Base-by-base conservation (phyloP, 1,140 invertebrate genomes). In the Steinernema khuongi region DNA sequence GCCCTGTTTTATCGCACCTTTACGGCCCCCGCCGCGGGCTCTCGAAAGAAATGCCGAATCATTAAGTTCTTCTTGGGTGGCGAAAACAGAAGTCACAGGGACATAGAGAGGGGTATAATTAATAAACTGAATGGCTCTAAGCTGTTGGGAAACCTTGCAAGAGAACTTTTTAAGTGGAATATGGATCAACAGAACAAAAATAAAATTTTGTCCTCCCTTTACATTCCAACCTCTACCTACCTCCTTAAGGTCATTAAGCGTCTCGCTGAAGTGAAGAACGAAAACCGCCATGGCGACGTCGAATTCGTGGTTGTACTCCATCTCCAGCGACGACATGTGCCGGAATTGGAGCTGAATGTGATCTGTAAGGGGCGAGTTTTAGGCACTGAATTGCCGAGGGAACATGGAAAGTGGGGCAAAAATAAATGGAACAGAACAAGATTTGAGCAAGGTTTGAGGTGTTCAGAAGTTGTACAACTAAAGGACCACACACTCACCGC, bases 211-310 rank as follows among this genome's bases (percentile, higher is more conserved):
- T 41, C n/a, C 36, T 11, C 36, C 36, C 36, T 41, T 41, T 41
- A n/a, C 7, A 41, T n/a, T 11, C 36, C 36, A n/a, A n/a, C 36
- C n/a, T n/a, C 14, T 14, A 11, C 29, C 11, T 32, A 67, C 44
- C 31, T 72, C 31, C 17, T 31, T 33, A 17, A 72, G 44, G 28
- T 72, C 71, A 7, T 2, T 4, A 31, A 60, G 26, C 4, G 44
- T 72, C 22, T 72, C 66, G 26, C 26, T 72, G 17, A 72, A 72
- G 44, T 72, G 71, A 18, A 72, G 41, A 67, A 72, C 71, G 22
- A 72, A 72, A 7, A 72, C 29, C 0, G 71, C 71, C 31, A 72
- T 41, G 22, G 41, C 41, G 31, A 72, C n/a, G 30, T 72, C 71
- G 30, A 66, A 72, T 72, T 72, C 31, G 1, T 44, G 22, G 31